Evolutionary conservation across 2,888 invertebrate genomes (phyloP).

Genomic region (Calameuta pallipes): DNA sequence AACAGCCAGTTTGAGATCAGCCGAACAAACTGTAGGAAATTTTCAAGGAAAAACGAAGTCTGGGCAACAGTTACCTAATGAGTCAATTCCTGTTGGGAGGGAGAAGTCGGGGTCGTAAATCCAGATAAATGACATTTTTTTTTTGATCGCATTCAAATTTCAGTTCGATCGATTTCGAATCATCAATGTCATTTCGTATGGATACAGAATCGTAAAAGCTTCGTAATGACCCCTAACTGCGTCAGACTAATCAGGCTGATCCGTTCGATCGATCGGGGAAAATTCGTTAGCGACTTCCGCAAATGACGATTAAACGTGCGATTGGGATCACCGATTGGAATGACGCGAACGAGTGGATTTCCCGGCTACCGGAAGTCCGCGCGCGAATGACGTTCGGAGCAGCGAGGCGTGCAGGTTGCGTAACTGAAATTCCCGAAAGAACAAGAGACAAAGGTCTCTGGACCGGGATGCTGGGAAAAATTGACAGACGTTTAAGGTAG

Average conservation of each 20-base stretch:
- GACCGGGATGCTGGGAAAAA: not conserved
- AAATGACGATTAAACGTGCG: not conserved
- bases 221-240: not conserved
- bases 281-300: not conserved
- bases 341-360: not conserved
- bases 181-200: fast-evolving
- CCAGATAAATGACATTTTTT: not conserved
- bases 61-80: too few relatives aligned
- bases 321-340: not conserved
- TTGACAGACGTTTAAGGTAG: not conserved
- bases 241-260: too few relatives aligned
- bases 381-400: not conserved
- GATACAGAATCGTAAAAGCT: not conserved
- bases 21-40: constrained; percentile 13
- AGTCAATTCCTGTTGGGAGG: too few relatives aligned
- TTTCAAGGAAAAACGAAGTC: too few relatives aligned
- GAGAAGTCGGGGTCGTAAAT: not conserved
- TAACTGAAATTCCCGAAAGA: not conserved
- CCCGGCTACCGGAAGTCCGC: not conserved
- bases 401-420: not conserved
- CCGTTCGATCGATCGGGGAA: not conserved
- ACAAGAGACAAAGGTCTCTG: not conserved
- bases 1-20: constrained; percentile 15
- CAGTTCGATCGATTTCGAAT: not conserved
- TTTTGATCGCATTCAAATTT: not conserved